Conservation (phyloP, 2,888 invertebrate genomes). For the Troides oblongomaculatus region DNA sequence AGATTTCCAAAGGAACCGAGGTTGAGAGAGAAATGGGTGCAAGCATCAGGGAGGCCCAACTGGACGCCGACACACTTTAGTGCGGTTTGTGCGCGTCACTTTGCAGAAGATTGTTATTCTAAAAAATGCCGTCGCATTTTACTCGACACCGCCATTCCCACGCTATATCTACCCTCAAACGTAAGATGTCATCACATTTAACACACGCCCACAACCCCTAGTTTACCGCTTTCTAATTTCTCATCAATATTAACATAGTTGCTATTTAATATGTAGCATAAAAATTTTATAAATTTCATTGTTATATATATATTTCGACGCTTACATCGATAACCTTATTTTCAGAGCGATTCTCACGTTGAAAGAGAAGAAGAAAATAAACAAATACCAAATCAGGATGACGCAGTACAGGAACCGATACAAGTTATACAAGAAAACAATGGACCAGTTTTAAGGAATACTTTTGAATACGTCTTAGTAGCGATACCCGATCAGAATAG, state of each 20-base stretch:
- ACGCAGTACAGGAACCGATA: neutral
- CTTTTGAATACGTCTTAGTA: neutral
- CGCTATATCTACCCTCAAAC: neutral
- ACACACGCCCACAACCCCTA: accelerated
- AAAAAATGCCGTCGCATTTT: neutral
- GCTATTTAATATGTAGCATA: no score
- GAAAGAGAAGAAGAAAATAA: neutral
- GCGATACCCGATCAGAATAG: neutral
- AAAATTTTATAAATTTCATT: neutral
- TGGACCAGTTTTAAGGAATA: neutral
- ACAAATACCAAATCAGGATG: neutral
- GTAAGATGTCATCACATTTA: neutral
- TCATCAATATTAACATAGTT: no score
- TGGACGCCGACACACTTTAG: constrained; percentile 31
- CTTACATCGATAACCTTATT: neutral
- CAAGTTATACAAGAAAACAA: neutral
- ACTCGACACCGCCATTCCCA: neutral
- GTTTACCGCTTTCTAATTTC: no score
- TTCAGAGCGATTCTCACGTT: neutral
- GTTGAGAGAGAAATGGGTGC: constrained; percentile 32
- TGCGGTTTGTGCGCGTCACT: constrained; percentile 26
- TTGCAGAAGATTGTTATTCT: neutral
- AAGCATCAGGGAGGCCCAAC: constrained; percentile 28
- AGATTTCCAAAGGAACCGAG: constrained; percentile 30
- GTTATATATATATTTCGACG: neutral